Evolutionary conservation across 2,797 vertebrate genomes (phyloP).

Genomic region (Neopelma chrysocephalum): DNA sequence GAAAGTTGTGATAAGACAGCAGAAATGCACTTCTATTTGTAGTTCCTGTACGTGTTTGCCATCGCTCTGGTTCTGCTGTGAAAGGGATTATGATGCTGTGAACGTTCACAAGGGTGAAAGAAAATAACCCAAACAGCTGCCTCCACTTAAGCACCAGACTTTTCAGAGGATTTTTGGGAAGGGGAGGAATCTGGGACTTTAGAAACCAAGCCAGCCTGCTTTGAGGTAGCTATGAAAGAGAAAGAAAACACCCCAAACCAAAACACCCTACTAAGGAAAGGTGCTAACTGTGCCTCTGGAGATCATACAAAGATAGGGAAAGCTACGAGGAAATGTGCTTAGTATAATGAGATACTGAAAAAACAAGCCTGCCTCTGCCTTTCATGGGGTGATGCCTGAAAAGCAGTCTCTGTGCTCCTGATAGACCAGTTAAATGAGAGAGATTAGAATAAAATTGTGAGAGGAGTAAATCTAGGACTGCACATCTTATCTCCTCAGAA

Average conservation of each 20-base stretch:
- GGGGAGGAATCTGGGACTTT: not conserved
- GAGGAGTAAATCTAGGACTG: not conserved
- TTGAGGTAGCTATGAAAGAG: not conserved
- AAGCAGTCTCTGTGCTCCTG: not conserved
- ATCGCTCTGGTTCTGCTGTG: not conserved
- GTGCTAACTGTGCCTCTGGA: not conserved
- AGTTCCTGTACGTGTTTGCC: not conserved
- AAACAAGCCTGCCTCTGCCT: not conserved
- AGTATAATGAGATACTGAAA: not conserved
- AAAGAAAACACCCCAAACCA: not conserved
- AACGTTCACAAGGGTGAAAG: not conserved
- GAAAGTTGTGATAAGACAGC: not conserved
- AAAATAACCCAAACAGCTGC: slow-evolving; percentile 17
- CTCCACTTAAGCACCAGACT: not conserved
- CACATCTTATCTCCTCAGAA: not conserved
- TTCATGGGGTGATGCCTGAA: not conserved
- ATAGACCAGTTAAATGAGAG: not conserved
- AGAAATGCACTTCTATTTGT: not conserved
- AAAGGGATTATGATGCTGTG: not conserved
- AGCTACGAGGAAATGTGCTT: not conserved
- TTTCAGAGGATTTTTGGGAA: not conserved
- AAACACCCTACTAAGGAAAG: not conserved
- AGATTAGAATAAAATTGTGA: not conserved
- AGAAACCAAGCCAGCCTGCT: not conserved
- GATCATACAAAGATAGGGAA: not conserved